These are phyloP conservation scores for Cryptotermes secundus DNA, from an alignment of 1,140 invertebrate genomes.

Conservation along the genomic window DNA sequence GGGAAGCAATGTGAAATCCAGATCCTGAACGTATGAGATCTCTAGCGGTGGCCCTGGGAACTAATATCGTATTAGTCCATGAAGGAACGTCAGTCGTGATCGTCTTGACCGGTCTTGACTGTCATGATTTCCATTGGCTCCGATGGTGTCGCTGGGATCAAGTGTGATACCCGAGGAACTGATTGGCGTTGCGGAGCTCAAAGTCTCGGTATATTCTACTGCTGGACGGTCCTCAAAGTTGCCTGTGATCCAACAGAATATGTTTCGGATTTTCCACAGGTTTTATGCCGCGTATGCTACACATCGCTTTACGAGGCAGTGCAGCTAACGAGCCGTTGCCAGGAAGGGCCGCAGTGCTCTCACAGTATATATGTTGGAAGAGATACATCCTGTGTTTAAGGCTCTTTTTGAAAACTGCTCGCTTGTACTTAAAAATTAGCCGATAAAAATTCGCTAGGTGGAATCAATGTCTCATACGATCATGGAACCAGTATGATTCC, in stretches of 20 bases:
- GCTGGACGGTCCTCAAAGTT: slow-evolving; percentile 68
- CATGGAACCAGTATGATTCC: too few relatives aligned
- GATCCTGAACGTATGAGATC: slow-evolving; percentile 46
- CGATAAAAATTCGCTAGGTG: too few relatives aligned
- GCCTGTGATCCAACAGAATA: slow-evolving; percentile 38
- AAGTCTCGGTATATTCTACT: slow-evolving; percentile 77
- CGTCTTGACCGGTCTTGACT: too few relatives aligned
- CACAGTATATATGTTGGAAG: slow-evolving; percentile 81
- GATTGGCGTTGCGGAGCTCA: slow-evolving; percentile 93
- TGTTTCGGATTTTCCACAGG: slow-evolving; percentile 45
- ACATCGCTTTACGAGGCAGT: slow-evolving; percentile 75
- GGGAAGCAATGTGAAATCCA: slow-evolving; percentile 38
- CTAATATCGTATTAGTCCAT: slow-evolving; percentile 70
- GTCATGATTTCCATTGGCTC: too few relatives aligned
- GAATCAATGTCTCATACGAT: too few relatives aligned
- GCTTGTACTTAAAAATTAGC: too few relatives aligned
- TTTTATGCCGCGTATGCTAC: slow-evolving; percentile 80
- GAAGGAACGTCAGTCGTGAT: slow-evolving; percentile 58
- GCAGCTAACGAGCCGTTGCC: slow-evolving; percentile 75
- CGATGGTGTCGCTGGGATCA: background rate
- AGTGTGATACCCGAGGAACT: slow-evolving; percentile 64
- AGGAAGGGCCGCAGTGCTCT: slow-evolving; percentile 78
- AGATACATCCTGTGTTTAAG: slow-evolving; percentile 72
- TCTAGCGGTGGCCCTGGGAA: slow-evolving; percentile 56
- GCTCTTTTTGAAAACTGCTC: slow-evolving; percentile 22